Evolutionary conservation across 2,113 vertebrate species (phyloP).

Genomic region (Onychorhynchus coronatus): DNA sequence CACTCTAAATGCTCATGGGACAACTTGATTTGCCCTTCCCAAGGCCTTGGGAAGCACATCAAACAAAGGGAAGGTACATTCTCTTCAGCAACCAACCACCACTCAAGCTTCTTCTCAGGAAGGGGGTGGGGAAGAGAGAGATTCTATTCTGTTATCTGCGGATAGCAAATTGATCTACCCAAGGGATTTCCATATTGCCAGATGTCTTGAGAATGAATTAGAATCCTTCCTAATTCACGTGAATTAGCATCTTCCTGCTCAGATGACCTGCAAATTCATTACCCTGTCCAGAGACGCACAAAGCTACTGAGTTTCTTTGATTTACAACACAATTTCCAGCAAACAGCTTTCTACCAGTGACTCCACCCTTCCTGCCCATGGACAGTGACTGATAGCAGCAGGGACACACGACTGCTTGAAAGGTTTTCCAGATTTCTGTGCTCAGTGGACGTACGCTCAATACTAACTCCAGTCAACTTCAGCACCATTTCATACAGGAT

Average conservation of each 20-base stretch:
- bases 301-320: conserved; percentile 19
- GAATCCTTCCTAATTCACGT: not conserved
- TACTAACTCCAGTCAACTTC: not conserved
- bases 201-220: conserved; percentile 44
- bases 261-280: conserved; percentile 52
- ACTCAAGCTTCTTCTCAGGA: not conserved
- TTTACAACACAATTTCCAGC: conserved; percentile 1
- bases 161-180: not conserved
- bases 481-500: not conserved
- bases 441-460: not conserved
- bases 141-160: not conserved
- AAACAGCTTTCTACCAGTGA: not conserved
- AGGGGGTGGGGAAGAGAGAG: not conserved
- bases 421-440: not conserved
- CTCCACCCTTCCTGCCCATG: not conserved
- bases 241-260: conserved; percentile 41
- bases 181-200: conserved; percentile 12
- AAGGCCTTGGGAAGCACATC: not conserved
- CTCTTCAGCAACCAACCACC: not conserved
- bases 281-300: conserved; percentile 8
- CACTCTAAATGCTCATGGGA: not conserved
- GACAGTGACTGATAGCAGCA: not conserved
- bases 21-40: not conserved
- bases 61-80: not conserved
- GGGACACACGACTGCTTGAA: not conserved